A percentile compares a stretch with the other conserved stretches of the same genome.
Conservation (phyloP, 2,888 invertebrate species). For the Amiota communis region DNA sequence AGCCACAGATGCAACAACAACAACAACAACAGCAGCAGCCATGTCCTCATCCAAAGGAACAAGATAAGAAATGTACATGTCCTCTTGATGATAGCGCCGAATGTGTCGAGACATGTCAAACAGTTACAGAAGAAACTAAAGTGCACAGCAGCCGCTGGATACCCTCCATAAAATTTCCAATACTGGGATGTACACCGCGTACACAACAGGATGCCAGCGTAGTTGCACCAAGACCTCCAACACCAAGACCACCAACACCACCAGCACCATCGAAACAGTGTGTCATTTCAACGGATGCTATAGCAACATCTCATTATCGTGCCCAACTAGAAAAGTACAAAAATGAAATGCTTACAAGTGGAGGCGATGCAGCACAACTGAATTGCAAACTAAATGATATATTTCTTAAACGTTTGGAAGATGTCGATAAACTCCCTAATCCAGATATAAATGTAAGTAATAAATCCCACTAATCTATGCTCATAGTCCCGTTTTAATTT, state of each 20-base stretch:
- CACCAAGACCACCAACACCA: no score
- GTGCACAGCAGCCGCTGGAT: background rate
- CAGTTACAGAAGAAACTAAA: background rate
- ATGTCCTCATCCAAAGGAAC: background rate
- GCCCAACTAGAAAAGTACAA: slow-evolving; percentile 37
- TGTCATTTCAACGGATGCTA: slow-evolving; percentile 14
- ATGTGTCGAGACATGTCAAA: background rate
- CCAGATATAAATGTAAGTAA: slow-evolving; percentile 68
- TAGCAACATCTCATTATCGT: slow-evolving; percentile 40
- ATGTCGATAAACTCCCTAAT: slow-evolving; percentile 75
- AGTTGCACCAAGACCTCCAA: slow-evolving; percentile 25
- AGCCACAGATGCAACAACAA: slow-evolving; percentile 32
- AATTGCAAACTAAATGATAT: slow-evolving; percentile 77
- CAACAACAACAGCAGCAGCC: slow-evolving; percentile 36
- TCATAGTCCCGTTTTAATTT: background rate
- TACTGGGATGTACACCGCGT: background rate
- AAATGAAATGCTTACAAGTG: slow-evolving; percentile 25
- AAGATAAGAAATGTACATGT: background rate
- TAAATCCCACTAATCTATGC: background rate
- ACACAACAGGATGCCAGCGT: background rate
- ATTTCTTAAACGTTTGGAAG: slow-evolving; percentile 77
- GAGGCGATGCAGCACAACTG: slow-evolving; percentile 51
- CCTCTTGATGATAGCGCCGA: background rate
- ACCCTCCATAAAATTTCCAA: no score
- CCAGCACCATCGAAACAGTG: slow-evolving; percentile 32